These are phyloP conservation scores for Drosophila glabriapex DNA, from an alignment of 2,888 invertebrate species.

Conservation along the genomic window DNA sequence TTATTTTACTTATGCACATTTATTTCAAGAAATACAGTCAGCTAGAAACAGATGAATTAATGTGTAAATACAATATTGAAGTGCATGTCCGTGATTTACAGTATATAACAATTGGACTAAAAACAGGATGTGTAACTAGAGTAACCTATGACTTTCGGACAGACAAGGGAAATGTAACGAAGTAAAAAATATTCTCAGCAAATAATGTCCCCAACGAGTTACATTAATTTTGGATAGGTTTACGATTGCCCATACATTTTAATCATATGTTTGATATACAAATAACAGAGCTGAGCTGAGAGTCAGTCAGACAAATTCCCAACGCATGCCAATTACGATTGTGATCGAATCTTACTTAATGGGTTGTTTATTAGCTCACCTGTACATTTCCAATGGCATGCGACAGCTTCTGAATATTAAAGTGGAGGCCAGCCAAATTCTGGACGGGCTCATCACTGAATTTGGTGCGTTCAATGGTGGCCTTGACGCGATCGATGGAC, in stretches of 20 bases:
- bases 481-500: constrained; percentile 91
- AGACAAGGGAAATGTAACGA: not conserved
- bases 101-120: not conserved
- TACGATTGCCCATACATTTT: not conserved
- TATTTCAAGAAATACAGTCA: not conserved
- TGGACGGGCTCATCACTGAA: constrained; percentile 93
- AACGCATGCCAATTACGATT: not conserved
- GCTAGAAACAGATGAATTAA: not conserved
- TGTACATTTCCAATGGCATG: constrained; percentile 90
- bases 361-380: constrained; percentile 86
- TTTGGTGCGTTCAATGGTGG: constrained; percentile 90
- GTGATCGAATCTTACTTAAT: not conserved
- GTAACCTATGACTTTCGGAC: not conserved
- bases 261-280: not conserved
- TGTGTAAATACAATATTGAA: not conserved
- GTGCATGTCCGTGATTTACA: not conserved
- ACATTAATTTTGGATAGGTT: not conserved
- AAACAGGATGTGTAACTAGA: not conserved
- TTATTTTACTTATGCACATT: not conserved
- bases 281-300: not conserved
- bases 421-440: constrained; percentile 92
- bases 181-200: not conserved
- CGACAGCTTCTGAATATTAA: constrained; percentile 93
- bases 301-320: not conserved
- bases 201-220: not conserved